These are phyloP conservation scores for Pachyrhynchus sulphureomaculatus DNA, from an alignment of 1,140 invertebrate species.

Conservation along the genomic window DNA sequence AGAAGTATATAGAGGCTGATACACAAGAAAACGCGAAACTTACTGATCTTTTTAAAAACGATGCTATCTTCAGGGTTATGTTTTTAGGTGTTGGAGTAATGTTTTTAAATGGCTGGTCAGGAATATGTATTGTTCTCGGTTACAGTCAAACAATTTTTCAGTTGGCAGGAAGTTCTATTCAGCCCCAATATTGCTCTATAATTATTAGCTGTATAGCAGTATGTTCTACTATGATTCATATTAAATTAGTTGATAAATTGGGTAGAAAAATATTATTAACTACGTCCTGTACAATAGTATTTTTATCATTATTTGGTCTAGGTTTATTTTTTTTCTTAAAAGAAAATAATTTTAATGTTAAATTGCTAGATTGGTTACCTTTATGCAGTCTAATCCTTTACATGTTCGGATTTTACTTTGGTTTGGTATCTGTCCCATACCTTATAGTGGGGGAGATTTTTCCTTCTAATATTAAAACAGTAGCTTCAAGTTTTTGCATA, in stretches of 20 bases:
- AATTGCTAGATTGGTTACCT: conserved; percentile 37
- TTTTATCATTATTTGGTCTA: conserved; percentile 35
- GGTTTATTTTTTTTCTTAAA: conserved; percentile 29
- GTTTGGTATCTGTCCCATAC: conserved; percentile 81
- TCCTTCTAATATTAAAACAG: conserved; percentile 72
- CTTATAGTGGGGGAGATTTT: conserved; percentile 81
- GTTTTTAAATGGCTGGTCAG: conserved; percentile 71
- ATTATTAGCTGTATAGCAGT: conserved; percentile 20
- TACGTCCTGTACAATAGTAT: conserved; percentile 64
- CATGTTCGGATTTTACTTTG: conserved; percentile 48
- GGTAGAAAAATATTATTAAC: conserved; percentile 72
- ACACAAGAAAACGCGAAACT: conserved; percentile 44
- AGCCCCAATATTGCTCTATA: conserved; percentile 36
- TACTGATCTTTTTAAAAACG: conserved; percentile 57
- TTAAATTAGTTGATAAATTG: conserved; percentile 43
- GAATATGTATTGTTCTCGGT: conserved; percentile 79
- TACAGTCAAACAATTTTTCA: conserved; percentile 72
- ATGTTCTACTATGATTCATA: conserved; percentile 4
- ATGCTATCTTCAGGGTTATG: conserved; percentile 63
- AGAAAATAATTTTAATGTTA: conserved; percentile 5
- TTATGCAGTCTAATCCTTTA: conserved; percentile 36
- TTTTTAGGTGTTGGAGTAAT: conserved; percentile 69
- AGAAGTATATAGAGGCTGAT: conserved; percentile 49
- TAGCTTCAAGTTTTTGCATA: conserved; percentile 67
- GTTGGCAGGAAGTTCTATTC: conserved; percentile 59